Base-by-base conservation (phyloP, 2,888 invertebrate genomes). In the Chrysodeixis includens region DNA sequence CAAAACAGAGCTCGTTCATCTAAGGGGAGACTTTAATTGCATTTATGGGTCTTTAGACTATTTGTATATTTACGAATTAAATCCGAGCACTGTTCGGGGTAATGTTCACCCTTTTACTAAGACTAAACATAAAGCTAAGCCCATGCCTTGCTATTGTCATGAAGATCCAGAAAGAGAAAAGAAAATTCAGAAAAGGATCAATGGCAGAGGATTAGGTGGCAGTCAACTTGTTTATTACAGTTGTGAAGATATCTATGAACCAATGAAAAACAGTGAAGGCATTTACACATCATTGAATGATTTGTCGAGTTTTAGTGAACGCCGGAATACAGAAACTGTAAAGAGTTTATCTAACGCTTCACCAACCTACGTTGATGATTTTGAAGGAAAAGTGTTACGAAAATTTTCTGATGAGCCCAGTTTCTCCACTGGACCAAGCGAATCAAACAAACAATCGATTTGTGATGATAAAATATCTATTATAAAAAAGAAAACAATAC, bases 61-160 rank as follows among this genome's bases (percentile, higher is more conserved):
- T 56, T 72, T 81, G 14, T 89, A 90, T 70, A 79, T 88, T 58
- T 91, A 93, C 64, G 82, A 80, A 62, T 54, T 92, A 51, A 86
- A 90, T 76, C 86, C 84, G 0, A 68, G 82, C 16, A 76, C 85
- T 12, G 3, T 84, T 8, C 75, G 65, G 18, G 83, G 83, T 18
- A 74, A 86, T 62, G 83, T 60, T 22, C 83, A 82, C 62, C 92
- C 91, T 14, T 92, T 93, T 66, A 82, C 82, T n/a, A 89, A 74
- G 76, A 86, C 67, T 40, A 90, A 82, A 83, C 77, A 83, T 60
- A 84, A 80, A 70, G 82, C 79, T 35, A 74, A 82, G 20, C 83
- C 83, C 3, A 81, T 86, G 76, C 90, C 89, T 16, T 93, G 93
- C 76, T 90, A 86, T 78, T 92, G 93, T 74, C 80, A 85, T 18